phyloP scores from a whole-genome alignment of 2,113 vertebrate genomes.

The Amblyornis subalaris region DNA sequence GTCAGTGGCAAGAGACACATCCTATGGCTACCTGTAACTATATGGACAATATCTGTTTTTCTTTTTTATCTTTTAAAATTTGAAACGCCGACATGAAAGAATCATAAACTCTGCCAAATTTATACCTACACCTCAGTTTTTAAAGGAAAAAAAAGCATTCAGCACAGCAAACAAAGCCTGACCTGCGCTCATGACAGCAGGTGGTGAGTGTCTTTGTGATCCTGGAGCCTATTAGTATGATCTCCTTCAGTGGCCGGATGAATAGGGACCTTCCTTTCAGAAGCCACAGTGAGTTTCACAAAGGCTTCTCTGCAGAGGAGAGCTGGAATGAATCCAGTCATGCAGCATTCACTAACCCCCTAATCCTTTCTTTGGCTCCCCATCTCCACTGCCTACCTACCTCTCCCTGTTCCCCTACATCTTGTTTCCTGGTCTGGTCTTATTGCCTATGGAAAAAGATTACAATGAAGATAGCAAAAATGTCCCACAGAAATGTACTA shows the following conservation, averaged over 20 bases:
- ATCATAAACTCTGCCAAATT: not conserved
- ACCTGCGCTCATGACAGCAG: conserved; percentile 14
- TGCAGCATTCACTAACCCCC: conserved; percentile 21
- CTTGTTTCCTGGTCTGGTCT: not conserved
- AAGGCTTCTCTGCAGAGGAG: conserved; percentile 26
- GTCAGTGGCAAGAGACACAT: not conserved
- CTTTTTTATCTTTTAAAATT: not conserved
- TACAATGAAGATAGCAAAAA: not conserved
- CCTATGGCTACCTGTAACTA: not conserved
- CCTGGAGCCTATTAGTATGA: conserved; percentile 42
- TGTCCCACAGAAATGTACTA: not conserved
- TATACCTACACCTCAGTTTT: not conserved
- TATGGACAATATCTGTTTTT: not conserved
- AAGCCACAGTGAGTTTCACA: conserved; percentile 18
- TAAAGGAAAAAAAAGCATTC: not conserved
- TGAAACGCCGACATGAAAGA: not conserved
- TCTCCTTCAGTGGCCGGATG: conserved; percentile 21
- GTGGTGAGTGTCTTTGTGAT: conserved; percentile 48
- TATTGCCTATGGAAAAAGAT: not conserved
- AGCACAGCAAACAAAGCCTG: conserved; percentile 30
- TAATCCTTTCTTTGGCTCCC: conserved; percentile 14
- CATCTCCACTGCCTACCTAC: not conserved
- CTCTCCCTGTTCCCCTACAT: not conserved
- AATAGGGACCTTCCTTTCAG: conserved; percentile 55
- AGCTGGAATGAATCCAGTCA: conserved; percentile 50